phyloP scores from a whole-genome alignment of 2,888 invertebrate genomes.

The Zygaena filipendulae region DNA sequence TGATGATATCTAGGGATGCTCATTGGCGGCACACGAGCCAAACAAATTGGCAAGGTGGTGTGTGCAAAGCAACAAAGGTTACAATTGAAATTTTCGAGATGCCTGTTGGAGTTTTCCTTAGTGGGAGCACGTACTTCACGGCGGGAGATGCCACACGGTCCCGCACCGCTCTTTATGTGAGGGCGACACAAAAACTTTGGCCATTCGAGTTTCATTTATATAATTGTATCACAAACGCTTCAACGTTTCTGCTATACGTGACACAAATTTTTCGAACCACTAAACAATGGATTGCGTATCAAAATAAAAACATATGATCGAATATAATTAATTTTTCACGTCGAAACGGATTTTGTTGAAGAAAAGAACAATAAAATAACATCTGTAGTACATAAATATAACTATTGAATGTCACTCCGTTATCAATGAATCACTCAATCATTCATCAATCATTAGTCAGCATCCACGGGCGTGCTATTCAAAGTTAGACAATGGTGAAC shows the following conservation, averaged over 20 bases:
- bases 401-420: constrained; percentile 36
- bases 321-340: neutral
- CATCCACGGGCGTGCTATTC: constrained; percentile 29
- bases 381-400: constrained; percentile 18
- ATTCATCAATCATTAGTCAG: constrained; percentile 51
- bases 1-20: constrained; percentile 54
- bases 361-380: neutral
- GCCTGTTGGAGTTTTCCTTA: constrained; percentile 54
- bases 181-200: constrained; percentile 36
- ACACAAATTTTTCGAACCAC: constrained; percentile 21
- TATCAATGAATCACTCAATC: constrained; percentile 45
- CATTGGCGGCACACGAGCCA: constrained; percentile 41
- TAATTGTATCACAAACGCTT: constrained; percentile 42
- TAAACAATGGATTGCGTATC: neutral
- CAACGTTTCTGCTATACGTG: constrained; percentile 34
- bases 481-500: constrained; percentile 32
- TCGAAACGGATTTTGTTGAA: neutral
- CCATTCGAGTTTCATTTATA: constrained; percentile 24
- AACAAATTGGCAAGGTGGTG: constrained; percentile 52
- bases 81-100: constrained; percentile 65
- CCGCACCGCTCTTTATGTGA: constrained; percentile 29
- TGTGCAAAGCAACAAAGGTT: constrained; percentile 47
- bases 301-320: constrained; percentile 1
- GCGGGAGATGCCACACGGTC: constrained; percentile 36
- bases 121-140: constrained; percentile 50